phyloP scores from a whole-genome alignment of 2,888 invertebrate genomes.

The Lumbricus terrestris region DNA sequence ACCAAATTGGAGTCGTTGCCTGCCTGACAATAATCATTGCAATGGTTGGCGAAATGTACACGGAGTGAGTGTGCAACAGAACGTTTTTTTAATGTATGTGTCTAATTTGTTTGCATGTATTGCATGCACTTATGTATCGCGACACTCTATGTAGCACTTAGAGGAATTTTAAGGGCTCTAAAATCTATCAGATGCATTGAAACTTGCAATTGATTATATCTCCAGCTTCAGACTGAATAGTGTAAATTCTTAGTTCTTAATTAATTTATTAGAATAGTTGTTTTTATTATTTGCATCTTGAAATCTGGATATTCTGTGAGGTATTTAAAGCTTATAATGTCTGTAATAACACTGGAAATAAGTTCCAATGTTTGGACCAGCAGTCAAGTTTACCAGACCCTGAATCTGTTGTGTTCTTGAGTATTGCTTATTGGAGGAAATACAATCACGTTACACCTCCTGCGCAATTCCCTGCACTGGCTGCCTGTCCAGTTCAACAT shows the following conservation, averaged over 20 bases:
- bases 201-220: too few species aligned
- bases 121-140: too few species aligned
- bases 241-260: background rate
- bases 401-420: background rate
- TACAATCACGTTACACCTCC: too few species aligned
- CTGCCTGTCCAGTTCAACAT: too few species aligned
- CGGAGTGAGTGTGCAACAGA: constrained; percentile 71
- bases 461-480: too few species aligned
- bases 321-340: background rate
- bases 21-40: constrained; percentile 92
- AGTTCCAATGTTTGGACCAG: background rate
- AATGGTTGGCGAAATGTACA: constrained; percentile 95
- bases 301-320: background rate
- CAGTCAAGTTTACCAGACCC: background rate
- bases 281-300: background rate
- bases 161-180: too few species aligned
- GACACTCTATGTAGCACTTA: too few species aligned
- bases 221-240: too few species aligned
- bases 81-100: background rate
- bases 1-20: constrained; percentile 87
- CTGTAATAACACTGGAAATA: background rate
- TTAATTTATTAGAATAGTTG: background rate
- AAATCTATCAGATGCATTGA: too few species aligned
- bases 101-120: too few species aligned
- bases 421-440: too few species aligned